phyloP scores from a whole-genome alignment of 2,113 vertebrate genomes.

The Tetraodon nigroviridis region DNA sequence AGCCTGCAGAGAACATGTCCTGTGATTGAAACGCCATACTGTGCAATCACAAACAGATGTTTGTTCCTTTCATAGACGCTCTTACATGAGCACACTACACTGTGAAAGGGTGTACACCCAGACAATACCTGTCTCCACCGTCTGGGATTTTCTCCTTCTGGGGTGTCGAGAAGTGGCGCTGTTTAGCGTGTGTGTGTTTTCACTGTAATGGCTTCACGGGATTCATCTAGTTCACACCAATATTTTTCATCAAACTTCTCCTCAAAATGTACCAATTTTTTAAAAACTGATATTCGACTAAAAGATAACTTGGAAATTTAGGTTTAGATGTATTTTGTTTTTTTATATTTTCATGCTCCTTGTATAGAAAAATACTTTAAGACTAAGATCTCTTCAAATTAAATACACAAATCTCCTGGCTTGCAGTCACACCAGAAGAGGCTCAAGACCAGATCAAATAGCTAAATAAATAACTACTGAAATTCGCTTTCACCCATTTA shows the following conservation, averaged over 20 bases:
- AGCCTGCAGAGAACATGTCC: conserved; percentile 27
- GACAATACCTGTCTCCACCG: no score
- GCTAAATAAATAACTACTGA: neutral
- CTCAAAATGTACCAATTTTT: no score
- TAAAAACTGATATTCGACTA: no score
- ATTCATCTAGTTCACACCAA: neutral
- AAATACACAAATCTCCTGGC: no score
- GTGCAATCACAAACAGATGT: conserved; percentile 21
- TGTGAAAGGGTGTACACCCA: neutral
- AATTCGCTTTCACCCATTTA: neutral
- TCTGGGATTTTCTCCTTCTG: no score
- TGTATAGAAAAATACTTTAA: no score
- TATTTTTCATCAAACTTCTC: neutral
- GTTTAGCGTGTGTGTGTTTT: conserved; percentile 1
- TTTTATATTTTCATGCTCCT: no score
- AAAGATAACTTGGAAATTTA: no score
- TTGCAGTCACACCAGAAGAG: no score
- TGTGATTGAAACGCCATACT: conserved; percentile 16
- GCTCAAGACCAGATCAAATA: neutral
- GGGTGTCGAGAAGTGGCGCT: no score
- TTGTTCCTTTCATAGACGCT: conserved; percentile 20
- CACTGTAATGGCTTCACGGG: conserved; percentile 2
- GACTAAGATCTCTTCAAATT: no score
- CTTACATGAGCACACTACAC: neutral
- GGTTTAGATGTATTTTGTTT: no score